Evolutionary conservation across 2,797 vertebrate species (phyloP).

Genomic region (Amphiprion clarkii): DNA sequence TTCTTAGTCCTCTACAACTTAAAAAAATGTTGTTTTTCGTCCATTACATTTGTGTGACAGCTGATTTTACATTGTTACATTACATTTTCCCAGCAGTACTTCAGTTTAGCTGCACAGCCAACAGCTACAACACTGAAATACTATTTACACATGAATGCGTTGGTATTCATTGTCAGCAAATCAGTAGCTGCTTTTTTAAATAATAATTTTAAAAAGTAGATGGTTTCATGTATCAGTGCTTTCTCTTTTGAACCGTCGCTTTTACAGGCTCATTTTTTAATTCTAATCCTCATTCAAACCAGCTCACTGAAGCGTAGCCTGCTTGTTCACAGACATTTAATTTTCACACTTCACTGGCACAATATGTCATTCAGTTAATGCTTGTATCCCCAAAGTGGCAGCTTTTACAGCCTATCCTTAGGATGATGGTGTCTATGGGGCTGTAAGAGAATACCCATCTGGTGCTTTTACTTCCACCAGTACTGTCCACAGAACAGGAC

Average conservation of each 20-base stretch:
- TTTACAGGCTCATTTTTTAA: not conserved
- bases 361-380: constrained; percentile 34
- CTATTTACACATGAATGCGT: too few relatives aligned
- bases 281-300: constrained; percentile 26
- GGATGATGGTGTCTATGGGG: not conserved
- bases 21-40: not conserved
- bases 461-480: constrained; percentile 14
- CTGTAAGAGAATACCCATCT: constrained; percentile 14
- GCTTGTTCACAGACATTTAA: constrained; percentile 8
- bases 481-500: constrained; percentile 13
- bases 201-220: too few relatives aligned
- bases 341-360: constrained; percentile 45
- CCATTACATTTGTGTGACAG: too few relatives aligned
- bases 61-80: too few relatives aligned
- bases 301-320: constrained; percentile 29
- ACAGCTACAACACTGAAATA: too few relatives aligned
- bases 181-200: too few relatives aligned
- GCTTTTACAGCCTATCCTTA: constrained; percentile 13
- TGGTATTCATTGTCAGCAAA: too few relatives aligned
- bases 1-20: too few relatives aligned
- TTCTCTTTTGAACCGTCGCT: too few relatives aligned
- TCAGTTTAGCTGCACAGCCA: too few relatives aligned
- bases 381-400: constrained; percentile 19
- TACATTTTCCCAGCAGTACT: too few relatives aligned
- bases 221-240: too few relatives aligned